A percentile compares a stretch with the other conserved stretches of the same genome.
phyloP scores from a whole-genome alignment of 1,140 invertebrate species.

The Lasioglossum albipes region DNA sequence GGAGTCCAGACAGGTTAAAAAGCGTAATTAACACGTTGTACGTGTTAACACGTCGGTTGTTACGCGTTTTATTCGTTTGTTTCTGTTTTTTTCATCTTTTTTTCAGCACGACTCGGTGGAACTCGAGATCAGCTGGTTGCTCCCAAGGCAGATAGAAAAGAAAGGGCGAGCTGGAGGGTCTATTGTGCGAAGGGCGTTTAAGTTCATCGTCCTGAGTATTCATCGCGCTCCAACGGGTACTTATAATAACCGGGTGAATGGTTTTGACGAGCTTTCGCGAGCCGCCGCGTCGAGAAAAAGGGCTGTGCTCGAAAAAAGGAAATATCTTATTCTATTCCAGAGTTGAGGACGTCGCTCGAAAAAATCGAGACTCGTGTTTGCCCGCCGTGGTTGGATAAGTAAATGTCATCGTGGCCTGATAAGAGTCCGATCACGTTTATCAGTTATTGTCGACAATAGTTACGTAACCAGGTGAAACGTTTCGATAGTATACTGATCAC shows the following conservation, averaged over 20 bases:
- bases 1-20: no score
- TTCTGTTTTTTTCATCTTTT: no score
- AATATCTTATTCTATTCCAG: not conserved
- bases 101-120: not conserved
- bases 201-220: conserved; percentile 8
- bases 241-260: not conserved
- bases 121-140: not conserved
- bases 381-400: not conserved
- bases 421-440: not conserved
- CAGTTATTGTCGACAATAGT: not conserved
- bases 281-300: no score
- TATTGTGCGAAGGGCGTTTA: not conserved
- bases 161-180: not conserved
- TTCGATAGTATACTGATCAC: no score
- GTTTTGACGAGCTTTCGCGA: not conserved
- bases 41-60: no score
- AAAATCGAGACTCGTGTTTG: not conserved
- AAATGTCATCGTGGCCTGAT: not conserved
- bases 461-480: not conserved
- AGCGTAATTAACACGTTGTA: no score
- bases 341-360: not conserved
- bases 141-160: not conserved
- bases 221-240: not conserved
- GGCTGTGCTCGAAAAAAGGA: not conserved
- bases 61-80: no score